Evolutionary conservation across 2,797 vertebrate genomes (phyloP).

Genomic region (Thunnus albacares): DNA sequence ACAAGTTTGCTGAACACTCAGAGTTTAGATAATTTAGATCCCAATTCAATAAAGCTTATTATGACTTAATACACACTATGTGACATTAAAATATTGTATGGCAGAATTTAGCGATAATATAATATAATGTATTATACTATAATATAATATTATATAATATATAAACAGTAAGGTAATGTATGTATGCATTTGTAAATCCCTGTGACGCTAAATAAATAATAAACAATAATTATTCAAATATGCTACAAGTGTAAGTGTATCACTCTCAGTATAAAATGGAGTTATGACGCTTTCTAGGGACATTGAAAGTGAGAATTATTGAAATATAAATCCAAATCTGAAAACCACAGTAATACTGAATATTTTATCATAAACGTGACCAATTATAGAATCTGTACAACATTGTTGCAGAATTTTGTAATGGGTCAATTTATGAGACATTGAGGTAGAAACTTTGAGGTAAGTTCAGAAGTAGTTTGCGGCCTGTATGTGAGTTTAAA

Average conservation of each 20-base stretch:
- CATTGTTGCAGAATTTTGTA: slow-evolving; percentile 48
- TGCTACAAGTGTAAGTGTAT: slow-evolving; percentile 26
- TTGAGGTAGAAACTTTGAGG: slow-evolving; percentile 58
- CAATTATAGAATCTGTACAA: slow-evolving; percentile 55
- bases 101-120: neutral
- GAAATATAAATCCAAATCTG: slow-evolving; percentile 46
- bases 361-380: slow-evolving; percentile 38
- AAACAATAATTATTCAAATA: slow-evolving; percentile 48
- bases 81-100: neutral
- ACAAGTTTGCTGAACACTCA: slow-evolving; percentile 73
- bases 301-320: slow-evolving; percentile 37
- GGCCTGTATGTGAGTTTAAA: slow-evolving; percentile 53
- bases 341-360: slow-evolving; percentile 38
- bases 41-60: slow-evolving; percentile 3
- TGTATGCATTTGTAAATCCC: slow-evolving; percentile 1
- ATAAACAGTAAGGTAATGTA: slow-evolving; percentile 21
- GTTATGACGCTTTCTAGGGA: slow-evolving; percentile 54
- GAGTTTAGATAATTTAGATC: slow-evolving; percentile 38
- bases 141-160: slow-evolving; percentile 53
- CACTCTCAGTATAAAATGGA: slow-evolving; percentile 17
- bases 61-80: slow-evolving; percentile 3
- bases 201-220: slow-evolving; percentile 33
- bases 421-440: slow-evolving; percentile 39
- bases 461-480: slow-evolving; percentile 61
- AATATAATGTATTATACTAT: slow-evolving; percentile 51